These are phyloP conservation scores for Phenganax marumi DNA, from an alignment of 92 coral and sea anemone genomes.

Conservation along the genomic window DNA sequence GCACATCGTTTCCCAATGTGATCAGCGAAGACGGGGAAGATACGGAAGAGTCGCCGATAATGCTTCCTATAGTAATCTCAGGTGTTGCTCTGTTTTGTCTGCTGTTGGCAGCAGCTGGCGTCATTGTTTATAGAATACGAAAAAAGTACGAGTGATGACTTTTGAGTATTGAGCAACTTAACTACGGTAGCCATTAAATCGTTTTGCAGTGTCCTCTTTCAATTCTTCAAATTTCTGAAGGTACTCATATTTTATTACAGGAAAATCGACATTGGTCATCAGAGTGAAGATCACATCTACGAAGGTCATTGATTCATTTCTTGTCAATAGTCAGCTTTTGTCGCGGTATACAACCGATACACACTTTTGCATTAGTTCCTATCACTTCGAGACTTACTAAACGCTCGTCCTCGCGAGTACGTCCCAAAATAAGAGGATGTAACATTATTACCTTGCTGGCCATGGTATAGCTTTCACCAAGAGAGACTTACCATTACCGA, in stretches of 20 bases:
- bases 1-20: background rate
- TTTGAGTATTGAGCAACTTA: no score
- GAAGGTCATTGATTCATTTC: background rate
- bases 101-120: background rate
- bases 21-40: background rate
- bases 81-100: background rate
- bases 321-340: no score
- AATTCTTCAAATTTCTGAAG: no score
- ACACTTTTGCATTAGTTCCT: no score
- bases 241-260: background rate
- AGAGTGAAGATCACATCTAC: slow-evolving; percentile 1
- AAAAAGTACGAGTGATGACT: background rate
- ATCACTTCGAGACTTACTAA: no score
- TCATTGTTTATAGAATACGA: slow-evolving; percentile 1
- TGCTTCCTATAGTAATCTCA: background rate
- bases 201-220: no score
- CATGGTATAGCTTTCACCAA: background rate
- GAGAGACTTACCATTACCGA: no score
- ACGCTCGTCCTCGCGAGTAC: no score
- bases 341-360: no score
- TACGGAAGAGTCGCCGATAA: background rate
- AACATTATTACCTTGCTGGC: no score
- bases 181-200: no score
- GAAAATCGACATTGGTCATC: background rate
- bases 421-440: no score